Conservation (phyloP, 2,888 invertebrate genomes). For the Augochlorella aurata region DNA sequence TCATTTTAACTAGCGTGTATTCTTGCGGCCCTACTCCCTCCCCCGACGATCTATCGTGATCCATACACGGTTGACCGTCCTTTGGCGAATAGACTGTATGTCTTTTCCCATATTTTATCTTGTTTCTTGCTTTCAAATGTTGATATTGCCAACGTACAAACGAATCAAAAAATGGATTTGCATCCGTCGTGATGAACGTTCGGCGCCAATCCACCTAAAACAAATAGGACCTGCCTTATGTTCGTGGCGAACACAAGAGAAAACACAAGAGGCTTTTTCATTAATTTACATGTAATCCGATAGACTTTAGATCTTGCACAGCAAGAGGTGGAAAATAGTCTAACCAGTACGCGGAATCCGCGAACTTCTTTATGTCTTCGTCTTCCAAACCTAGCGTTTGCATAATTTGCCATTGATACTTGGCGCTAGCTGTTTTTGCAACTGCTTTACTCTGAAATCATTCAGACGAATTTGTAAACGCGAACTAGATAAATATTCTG, state of each 20-base stretch:
- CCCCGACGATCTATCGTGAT: conserved; percentile 97
- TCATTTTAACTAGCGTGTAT: conserved; percentile 98
- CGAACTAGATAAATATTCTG: neutral
- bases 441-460: conserved; percentile 92
- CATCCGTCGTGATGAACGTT: conserved; percentile 99
- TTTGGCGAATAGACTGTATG: conserved; percentile 97
- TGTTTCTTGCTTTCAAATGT: conserved; percentile 91
- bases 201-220: conserved; percentile 97
- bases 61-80: conserved; percentile 99
- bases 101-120: conserved; percentile 97
- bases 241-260: neutral
- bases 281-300: conserved; percentile 93
- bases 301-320: conserved; percentile 91
- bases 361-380: conserved; percentile 96
- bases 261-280: neutral
- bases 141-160: conserved; percentile 98
- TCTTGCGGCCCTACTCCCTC: conserved; percentile 99
- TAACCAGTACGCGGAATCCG: conserved; percentile 96
- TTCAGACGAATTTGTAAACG: neutral
- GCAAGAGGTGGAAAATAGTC: conserved; percentile 97
- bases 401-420: conserved; percentile 99
- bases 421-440: conserved; percentile 93
- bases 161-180: conserved; percentile 98
- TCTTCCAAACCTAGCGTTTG: conserved; percentile 93
- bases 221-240: neutral